Conservation (phyloP, 2,797 vertebrate species). For the Clarias platycephalus region DNA sequence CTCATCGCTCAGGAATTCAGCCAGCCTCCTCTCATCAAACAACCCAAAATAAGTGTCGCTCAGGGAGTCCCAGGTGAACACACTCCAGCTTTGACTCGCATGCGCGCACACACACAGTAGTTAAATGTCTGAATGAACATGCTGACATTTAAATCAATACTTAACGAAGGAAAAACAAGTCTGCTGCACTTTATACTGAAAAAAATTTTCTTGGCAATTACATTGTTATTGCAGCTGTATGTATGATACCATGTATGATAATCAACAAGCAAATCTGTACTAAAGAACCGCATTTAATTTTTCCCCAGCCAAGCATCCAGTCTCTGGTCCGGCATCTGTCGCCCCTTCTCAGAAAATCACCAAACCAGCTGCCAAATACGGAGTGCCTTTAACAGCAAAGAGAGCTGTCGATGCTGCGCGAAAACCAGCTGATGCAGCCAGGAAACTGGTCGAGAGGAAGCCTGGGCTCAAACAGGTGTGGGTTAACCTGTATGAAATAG, state of each 20-base stretch:
- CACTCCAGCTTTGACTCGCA: neutral
- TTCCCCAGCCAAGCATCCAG: conserved; percentile 80
- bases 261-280: neutral
- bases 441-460: conserved; percentile 81
- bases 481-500: conserved; percentile 10
- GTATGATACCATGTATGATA: too few relatives aligned
- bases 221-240: neutral
- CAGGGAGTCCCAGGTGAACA: conserved; percentile 75
- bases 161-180: too few relatives aligned
- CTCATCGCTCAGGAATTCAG: conserved; percentile 96
- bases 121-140: neutral
- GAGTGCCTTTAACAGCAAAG: conserved; percentile 89
- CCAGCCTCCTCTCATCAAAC: conserved; percentile 78
- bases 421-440: conserved; percentile 72
- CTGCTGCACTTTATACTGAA: too few relatives aligned
- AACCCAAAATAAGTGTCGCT: conserved; percentile 72
- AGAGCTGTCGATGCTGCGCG: conserved; percentile 74
- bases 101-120: neutral
- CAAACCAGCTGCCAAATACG: conserved; percentile 95
- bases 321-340: conserved; percentile 74
- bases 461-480: conserved; percentile 80
- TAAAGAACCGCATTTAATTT: neutral
- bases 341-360: conserved; percentile 89
- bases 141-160: neutral
- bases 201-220: neutral